Percentiles rank a stretch among this genome's conserved stretches.
Evolutionary conservation across 2,797 vertebrate genomes (phyloP).

Genomic region (Tangara arthus): DNA sequence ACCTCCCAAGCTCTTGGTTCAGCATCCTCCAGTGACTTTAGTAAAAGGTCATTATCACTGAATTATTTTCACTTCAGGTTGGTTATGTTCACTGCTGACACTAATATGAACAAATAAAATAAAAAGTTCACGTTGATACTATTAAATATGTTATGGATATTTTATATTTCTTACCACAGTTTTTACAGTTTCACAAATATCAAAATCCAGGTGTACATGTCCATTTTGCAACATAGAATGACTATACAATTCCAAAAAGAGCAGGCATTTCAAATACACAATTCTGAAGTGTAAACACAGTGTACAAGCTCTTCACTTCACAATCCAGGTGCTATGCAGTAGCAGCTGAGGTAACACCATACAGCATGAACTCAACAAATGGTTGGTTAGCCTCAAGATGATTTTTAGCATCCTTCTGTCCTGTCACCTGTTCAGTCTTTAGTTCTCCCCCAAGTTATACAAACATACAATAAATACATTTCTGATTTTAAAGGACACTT

Average conservation of each 20-base stretch:
- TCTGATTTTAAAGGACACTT: conserved; percentile 81
- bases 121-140: not conserved
- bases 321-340: conserved; percentile 63
- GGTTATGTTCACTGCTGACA: not conserved
- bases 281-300: conserved; percentile 74
- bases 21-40: not conserved
- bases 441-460: conserved; percentile 40
- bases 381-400: conserved; percentile 32
- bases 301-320: conserved; percentile 52
- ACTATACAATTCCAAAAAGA: conserved; percentile 69
- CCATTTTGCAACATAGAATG: conserved; percentile 55
- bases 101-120: not conserved
- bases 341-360: conserved; percentile 47
- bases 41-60: not conserved
- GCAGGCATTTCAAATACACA: conserved; percentile 69
- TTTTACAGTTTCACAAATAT: conserved; percentile 69
- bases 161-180: conserved; percentile 65
- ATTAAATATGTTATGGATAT: conserved; percentile 13
- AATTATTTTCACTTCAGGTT: not conserved
- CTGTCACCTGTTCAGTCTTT: conserved; percentile 34
- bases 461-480: conserved; percentile 78
- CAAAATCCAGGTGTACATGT: conserved; percentile 55
- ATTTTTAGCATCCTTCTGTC: conserved; percentile 45
- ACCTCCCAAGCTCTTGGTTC: not conserved
- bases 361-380: conserved; percentile 12